These are phyloP conservation scores for Lucilia sericata DNA, from an alignment of 1,140 invertebrate species.

Conservation along the genomic window DNA sequence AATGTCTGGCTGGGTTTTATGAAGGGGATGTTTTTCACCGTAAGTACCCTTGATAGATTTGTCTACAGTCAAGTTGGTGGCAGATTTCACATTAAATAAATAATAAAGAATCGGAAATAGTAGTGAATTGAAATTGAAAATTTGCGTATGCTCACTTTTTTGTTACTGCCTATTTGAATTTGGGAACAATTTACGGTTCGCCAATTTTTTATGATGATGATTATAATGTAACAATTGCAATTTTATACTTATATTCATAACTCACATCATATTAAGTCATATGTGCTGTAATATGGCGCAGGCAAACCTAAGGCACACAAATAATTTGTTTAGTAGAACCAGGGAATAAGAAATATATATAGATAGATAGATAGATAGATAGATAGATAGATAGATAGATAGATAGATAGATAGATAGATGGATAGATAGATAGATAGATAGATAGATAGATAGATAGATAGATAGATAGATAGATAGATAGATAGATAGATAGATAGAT, in stretches of 20 bases:
- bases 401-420: too few species aligned
- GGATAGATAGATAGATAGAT: too few species aligned
- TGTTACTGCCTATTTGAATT: background rate
- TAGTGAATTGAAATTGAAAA: background rate
- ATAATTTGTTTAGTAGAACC: too few species aligned
- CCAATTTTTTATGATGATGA: background rate
- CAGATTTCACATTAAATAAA: background rate
- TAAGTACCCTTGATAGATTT: background rate
- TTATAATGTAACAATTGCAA: background rate
- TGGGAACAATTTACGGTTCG: background rate
- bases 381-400: too few species aligned
- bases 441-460: too few species aligned
- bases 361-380: too few species aligned
- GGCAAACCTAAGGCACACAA: background rate
- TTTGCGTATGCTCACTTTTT: conserved; percentile 22
- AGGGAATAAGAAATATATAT: too few species aligned
- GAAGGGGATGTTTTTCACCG: too few species aligned
- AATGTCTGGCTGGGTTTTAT: background rate
- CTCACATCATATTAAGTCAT: background rate
- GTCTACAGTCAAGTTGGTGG: background rate
- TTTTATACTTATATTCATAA: background rate
- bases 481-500: too few species aligned
- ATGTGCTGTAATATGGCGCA: background rate
- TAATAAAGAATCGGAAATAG: too few species aligned
- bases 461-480: too few species aligned